phyloP scores from a whole-genome alignment of 2,113 vertebrate species.

The Sphaerodactylus townsendi region DNA sequence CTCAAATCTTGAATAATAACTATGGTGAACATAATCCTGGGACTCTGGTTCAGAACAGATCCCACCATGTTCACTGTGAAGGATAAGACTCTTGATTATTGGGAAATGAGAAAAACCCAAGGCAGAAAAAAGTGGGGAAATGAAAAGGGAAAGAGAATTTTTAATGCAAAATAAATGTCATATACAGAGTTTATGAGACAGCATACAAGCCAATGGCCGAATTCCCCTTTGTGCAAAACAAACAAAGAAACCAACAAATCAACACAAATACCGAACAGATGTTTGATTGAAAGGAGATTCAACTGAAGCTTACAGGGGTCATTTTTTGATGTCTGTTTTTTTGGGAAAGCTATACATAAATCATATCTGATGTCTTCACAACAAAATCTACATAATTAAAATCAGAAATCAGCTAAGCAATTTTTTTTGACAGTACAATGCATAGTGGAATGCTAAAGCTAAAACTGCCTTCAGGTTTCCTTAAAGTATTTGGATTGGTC shows the following conservation, averaged over 20 bases:
- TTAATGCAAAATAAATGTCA: not conserved
- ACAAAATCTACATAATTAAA: conserved; percentile 56
- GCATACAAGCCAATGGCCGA: conserved; percentile 37
- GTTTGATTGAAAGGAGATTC: conserved; percentile 61
- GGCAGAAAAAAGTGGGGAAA: not conserved
- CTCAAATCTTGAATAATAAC: not conserved
- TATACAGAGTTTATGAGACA: conserved; percentile 23
- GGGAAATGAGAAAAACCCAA: not conserved
- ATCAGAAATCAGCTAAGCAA: conserved; percentile 56
- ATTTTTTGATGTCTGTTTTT: conserved; percentile 56
- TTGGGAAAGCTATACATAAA: conserved; percentile 48
- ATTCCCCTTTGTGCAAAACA: conserved; percentile 46
- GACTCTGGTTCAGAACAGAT: not conserved
- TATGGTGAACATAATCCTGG: not conserved
- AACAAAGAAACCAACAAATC: conserved; percentile 65
- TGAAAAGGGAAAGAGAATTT: not conserved
- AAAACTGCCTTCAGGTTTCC: conserved; percentile 56
- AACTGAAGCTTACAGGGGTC: conserved; percentile 45
- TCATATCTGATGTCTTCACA: conserved; percentile 44
- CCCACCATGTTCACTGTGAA: not conserved
- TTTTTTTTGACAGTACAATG: conserved; percentile 48
- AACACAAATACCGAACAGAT: conserved; percentile 63
- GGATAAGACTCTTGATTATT: not conserved
- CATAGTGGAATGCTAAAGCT: conserved; percentile 23
- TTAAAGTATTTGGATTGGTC: conserved; percentile 41